A percentile compares a stretch with the other conserved stretches of the same genome.
Conservation (phyloP, 2,888 invertebrate species). For the Leptothorax acervorum region DNA sequence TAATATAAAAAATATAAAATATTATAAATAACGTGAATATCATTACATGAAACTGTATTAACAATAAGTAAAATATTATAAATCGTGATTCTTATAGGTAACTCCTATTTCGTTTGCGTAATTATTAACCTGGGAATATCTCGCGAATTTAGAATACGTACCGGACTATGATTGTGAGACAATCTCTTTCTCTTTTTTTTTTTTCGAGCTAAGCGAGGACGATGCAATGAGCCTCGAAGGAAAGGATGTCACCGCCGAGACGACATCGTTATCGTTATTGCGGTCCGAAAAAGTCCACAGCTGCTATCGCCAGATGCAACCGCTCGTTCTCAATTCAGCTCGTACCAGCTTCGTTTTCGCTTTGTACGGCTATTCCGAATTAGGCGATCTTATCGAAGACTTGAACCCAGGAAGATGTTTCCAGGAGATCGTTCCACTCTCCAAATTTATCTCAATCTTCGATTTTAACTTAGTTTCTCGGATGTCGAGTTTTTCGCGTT, state of each 20-base stretch:
- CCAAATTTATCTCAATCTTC: background rate
- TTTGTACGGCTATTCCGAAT: conserved; percentile 64
- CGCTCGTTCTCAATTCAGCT: conserved; percentile 64
- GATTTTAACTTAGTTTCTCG: background rate
- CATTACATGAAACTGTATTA: background rate
- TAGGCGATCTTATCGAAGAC: conserved; percentile 61
- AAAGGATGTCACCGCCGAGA: conserved; percentile 31
- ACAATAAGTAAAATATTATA: background rate
- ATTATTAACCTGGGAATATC: conserved; percentile 39
- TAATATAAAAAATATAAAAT: background rate
- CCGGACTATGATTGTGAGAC: background rate
- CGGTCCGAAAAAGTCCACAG: conserved; percentile 64
- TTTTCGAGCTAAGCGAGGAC: background rate
- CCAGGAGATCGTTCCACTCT: background rate
- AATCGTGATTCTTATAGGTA: background rate
- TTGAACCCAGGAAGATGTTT: background rate
- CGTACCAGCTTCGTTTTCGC: background rate
- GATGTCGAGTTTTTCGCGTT: background rate
- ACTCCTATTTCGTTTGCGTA: conserved; percentile 41
- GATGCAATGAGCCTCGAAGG: conserved; percentile 14
- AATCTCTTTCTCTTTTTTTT: conserved; percentile 38
- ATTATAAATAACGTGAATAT: background rate
- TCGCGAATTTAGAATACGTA: conserved; percentile 47
- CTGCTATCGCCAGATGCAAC: conserved; percentile 76
- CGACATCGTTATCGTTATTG: conserved; percentile 34